Evolutionary conservation across 2,888 invertebrate genomes (phyloP).

Genomic region (Oconnorella tubifera): DNA sequence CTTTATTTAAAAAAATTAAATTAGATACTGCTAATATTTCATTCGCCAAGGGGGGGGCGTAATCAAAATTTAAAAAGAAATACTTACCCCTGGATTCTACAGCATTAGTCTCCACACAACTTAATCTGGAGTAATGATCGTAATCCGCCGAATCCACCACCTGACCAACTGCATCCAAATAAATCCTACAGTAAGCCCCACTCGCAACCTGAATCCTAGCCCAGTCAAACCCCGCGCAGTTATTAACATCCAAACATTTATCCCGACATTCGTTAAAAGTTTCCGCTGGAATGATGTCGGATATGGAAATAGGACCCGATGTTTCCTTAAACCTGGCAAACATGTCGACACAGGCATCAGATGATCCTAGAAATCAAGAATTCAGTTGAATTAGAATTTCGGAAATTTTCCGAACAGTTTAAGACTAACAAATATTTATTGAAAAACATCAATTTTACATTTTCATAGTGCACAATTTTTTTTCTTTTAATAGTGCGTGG

Average conservation of each 20-base stretch:
- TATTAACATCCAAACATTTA: not conserved
- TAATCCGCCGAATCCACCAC: not conserved
- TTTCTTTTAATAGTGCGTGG: no score
- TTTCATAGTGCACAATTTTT: no score
- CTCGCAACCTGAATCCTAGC: no score
- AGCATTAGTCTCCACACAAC: not conserved
- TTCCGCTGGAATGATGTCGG: not conserved
- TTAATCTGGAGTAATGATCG: not conserved
- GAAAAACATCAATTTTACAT: no score
- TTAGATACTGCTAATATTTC: no score
- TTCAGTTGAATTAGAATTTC: not conserved
- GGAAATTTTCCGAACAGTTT: no score
- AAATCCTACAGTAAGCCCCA: not conserved
- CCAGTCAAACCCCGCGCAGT: not conserved
- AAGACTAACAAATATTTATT: no score
- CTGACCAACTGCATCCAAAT: not conserved
- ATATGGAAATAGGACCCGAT: not conserved
- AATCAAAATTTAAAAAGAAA: no score
- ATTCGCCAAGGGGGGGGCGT: no score
- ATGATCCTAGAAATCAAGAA: not conserved
- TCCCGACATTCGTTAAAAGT: not conserved
- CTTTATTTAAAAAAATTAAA: not conserved
- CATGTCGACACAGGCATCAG: not conserved
- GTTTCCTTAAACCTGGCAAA: not conserved
- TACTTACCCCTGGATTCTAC: no score